Conservation (phyloP, 2,797 vertebrate genomes). For the Enteromius trimaculatus region DNA sequence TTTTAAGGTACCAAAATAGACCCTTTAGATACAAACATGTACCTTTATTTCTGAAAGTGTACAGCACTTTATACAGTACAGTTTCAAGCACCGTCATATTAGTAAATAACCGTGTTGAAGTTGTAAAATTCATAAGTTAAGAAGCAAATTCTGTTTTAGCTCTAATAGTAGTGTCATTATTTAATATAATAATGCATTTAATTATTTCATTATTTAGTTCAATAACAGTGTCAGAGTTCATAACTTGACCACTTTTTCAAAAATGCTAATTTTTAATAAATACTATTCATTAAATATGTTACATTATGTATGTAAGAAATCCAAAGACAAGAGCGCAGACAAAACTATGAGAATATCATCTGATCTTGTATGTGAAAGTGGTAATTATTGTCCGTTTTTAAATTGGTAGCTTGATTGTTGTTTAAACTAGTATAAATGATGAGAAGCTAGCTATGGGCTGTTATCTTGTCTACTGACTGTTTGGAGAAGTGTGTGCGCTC, state of each 20-base stretch:
- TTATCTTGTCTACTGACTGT: neutral
- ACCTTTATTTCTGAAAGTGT: too few relatives aligned
- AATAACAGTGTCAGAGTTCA: neutral
- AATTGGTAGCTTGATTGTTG: neutral
- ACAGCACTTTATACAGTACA: neutral
- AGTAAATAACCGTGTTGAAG: neutral
- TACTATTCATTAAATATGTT: neutral
- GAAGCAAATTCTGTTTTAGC: neutral
- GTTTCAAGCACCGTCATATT: neutral
- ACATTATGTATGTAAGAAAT: neutral
- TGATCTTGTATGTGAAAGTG: neutral
- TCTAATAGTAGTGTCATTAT: neutral
- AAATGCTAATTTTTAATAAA: neutral
- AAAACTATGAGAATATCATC: neutral
- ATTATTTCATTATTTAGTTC: neutral
- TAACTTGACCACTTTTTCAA: neutral
- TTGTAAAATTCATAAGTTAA: neutral
- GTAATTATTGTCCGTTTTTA: neutral
- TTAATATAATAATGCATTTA: too few relatives aligned
- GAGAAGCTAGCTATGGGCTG: neutral
- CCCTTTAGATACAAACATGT: too few relatives aligned
- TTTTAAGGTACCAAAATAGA: too few relatives aligned
- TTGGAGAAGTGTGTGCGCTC: neutral
- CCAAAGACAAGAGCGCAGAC: neutral
- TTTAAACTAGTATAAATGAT: neutral